Percentiles rank a stretch among this genome's conserved stretches.
Evolutionary conservation across 2,888 invertebrate genomes (phyloP).

Genomic region (Nineta flava): DNA sequence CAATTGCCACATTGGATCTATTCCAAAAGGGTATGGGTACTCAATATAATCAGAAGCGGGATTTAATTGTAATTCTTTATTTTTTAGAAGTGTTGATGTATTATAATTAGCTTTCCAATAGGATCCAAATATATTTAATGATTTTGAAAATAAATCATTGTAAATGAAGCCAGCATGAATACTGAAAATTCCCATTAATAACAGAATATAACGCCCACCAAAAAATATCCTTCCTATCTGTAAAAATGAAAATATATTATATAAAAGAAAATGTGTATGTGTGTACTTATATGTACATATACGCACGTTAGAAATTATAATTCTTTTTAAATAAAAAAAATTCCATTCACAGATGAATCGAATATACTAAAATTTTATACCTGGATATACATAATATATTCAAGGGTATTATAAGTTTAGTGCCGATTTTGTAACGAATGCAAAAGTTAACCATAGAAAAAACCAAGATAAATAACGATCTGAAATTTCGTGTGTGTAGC

Average conservation of each 20-base stretch:
- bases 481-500: no score
- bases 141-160: slow-evolving; percentile 95
- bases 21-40: slow-evolving; percentile 74
- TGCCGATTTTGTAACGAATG: no score
- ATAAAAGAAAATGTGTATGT: neutral
- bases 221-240: slow-evolving; percentile 97
- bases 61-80: slow-evolving; percentile 43
- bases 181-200: slow-evolving; percentile 94
- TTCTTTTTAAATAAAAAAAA: no score
- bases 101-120: slow-evolving; percentile 56
- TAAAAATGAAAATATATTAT: slow-evolving; percentile 18
- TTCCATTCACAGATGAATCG: no score
- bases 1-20: slow-evolving; percentile 69
- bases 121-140: slow-evolving; percentile 87
- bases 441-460: no score
- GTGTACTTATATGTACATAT: no score
- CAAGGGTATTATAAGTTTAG: no score
- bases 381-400: no score
- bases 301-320: no score
- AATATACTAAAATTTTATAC: no score
- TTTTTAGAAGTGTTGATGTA: slow-evolving; percentile 30
- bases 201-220: slow-evolving; percentile 91
- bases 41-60: slow-evolving; percentile 45
- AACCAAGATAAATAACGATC: no score
- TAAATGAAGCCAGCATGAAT: slow-evolving; percentile 97